phyloP scores from a whole-genome alignment of 2,888 invertebrate genomes.

The Sycophila texana region DNA sequence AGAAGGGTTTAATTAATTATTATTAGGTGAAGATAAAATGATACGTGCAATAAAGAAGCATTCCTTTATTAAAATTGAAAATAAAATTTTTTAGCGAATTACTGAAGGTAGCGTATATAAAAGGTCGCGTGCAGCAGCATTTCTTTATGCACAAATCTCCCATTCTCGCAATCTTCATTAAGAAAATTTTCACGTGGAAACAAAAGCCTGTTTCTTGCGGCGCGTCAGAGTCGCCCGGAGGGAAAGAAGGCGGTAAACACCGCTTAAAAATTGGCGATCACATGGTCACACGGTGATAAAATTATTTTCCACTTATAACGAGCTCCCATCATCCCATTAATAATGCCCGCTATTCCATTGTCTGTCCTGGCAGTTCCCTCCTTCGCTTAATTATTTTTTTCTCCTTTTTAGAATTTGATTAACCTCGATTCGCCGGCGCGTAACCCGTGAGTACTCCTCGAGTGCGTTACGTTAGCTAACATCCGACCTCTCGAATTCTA shows the following conservation, averaged over 20 bases:
- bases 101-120: too few relatives aligned
- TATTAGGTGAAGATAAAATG: too few relatives aligned
- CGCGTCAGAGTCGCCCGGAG: not conserved
- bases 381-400: constrained; percentile 35
- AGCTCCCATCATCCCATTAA: constrained; percentile 2
- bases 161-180: too few relatives aligned
- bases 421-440: constrained; percentile 50
- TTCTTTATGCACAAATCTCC: not conserved
- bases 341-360: constrained; percentile 35
- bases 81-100: too few relatives aligned
- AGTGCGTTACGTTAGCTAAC: not conserved
- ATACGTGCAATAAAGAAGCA: too few relatives aligned
- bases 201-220: not conserved
- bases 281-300: constrained; percentile 5
- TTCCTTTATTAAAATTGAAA: too few relatives aligned
- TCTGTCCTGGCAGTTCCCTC: constrained; percentile 19
- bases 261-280: constrained; percentile 30
- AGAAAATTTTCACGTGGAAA: not conserved
- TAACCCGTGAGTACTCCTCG: constrained; percentile 24
- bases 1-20: too few relatives aligned
- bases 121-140: not conserved
- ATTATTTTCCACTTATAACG: constrained; percentile 39
- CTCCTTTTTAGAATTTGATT: constrained; percentile 46
- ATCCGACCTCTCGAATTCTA: constrained; percentile 18
- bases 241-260: not conserved